Evolutionary conservation across 1,140 invertebrate genomes (phyloP), one percentile per base, ranked within the genome.

Genomic region (Musca domestica): DNA sequence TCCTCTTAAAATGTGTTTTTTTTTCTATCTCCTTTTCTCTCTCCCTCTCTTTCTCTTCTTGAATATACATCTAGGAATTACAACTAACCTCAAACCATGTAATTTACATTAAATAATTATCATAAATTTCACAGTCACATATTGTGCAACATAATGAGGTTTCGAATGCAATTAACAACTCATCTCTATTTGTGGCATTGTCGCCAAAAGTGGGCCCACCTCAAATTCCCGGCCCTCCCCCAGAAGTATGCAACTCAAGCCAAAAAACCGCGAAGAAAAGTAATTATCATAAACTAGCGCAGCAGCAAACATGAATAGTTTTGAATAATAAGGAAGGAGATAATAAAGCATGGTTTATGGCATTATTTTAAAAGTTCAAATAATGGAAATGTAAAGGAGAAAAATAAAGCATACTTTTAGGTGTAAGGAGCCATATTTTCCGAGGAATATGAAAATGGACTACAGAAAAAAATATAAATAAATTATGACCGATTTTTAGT

Each of bases 81-180:
- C 30, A 61, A 61, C 34, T 61, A 34, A 61, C 27, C 56, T 61
- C 56, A 61, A 61, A 61, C 56, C 23, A 58, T 41, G 34, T 41
- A 5, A 20, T 61, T 61, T 61, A 17, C 34, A 41, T 41, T 19
- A 41, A 23, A 61, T 61, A 61, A 61, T 61, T 61, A 61, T 61
- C 56, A 41, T 61, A 61, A 61, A 61, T 61, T 61, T 12, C 34
- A 61, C 56, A 61, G 56, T 61, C 56, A 61, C 56, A 61, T 61
- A 61, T 61, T 61, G 56, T 41, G 34, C 34, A 61, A 61, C 56
- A 61, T 61, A 61, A 61, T 61, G 56, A 10, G 56, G n/a, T 61
- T 61, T 61, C 56, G n/a, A 41, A 19, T 61, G 34, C 56, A 61
- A 61, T 61, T 61, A 61, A 61, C 56, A 61, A 61, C 27, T 61